Evolutionary conservation across 2,888 invertebrate genomes (phyloP).

Genomic region (Microplitis manilae): DNA sequence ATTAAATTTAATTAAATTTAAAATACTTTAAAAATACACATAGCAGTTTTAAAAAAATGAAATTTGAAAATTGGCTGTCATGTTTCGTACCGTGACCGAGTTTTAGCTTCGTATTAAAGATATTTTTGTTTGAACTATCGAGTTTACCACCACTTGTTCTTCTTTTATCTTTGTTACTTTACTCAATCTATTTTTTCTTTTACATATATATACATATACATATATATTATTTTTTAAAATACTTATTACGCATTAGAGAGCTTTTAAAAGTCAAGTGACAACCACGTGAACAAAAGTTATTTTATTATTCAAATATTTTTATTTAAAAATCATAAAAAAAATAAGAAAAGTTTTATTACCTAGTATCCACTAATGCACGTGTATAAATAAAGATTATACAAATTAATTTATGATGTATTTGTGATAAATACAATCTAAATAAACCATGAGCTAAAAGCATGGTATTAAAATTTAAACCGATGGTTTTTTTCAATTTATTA

Average conservation of each 20-base stretch:
- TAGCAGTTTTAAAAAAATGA: background rate
- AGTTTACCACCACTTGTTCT: constrained; percentile 18
- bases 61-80: constrained; percentile 26
- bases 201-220: background rate
- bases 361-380: background rate
- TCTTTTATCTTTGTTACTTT: constrained; percentile 15
- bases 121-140: constrained; percentile 23
- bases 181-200: background rate
- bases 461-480: background rate
- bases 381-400: background rate
- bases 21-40: background rate
- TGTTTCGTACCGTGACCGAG: constrained; percentile 38
- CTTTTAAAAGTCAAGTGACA: background rate
- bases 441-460: constrained; percentile 1
- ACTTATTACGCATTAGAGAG: background rate
- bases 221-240: background rate
- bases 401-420: background rate
- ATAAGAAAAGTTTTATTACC: background rate
- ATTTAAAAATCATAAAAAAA: no score
- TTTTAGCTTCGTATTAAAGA: constrained; percentile 39
- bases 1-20: background rate
- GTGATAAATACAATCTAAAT: background rate
- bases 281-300: background rate
- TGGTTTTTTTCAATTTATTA: background rate
- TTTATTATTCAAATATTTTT: background rate